Base-by-base conservation (phyloP, 2,113 vertebrate species). In the Gymnocephalus cernua region DNA sequence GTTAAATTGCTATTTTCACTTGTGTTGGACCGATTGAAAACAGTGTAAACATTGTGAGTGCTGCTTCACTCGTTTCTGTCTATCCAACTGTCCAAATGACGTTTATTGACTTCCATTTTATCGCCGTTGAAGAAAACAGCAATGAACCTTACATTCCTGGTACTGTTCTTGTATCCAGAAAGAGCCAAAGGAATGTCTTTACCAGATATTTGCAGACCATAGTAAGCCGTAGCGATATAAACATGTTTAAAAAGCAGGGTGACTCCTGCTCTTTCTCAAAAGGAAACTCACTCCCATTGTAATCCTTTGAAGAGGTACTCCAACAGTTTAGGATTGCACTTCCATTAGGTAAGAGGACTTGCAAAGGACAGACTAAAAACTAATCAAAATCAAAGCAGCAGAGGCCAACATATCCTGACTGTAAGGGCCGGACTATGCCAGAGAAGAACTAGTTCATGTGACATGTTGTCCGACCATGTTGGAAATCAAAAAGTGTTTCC, bases 1-100 rank as follows among this genome's bases (percentile, higher is more conserved):
- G 79, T 77, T 70, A 84, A 79, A 86, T 73, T 76, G 72, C 45
- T 79, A 61, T 83, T 87, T 86, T 85, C 75, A 75, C 27, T 53
- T 44, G 54, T 1, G 1, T 19, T 70, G 58, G 65, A 80, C 27
- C 3, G 6, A 68, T 65, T 81, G 63, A 66, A 41, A 79, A 68
- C 62, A 41, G 67, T 63, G 77, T 75, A 83, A 86, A 86, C 57
- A 73, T 41, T 2, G 62, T 71, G 77, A 87, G 79, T 63, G 82
- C 75, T 56, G 80, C 83, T 73, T 67, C 44, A 27, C 44, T 81
- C 79, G 72, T 11, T 62, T 79, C 59, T 69, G 72, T 86, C 41
- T 1, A 66, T 64, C 45, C 76, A 73, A 72, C 70, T 66, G 86
- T 82, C 72, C 68, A 58, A 21, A 64, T 68, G 16, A 79, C 63